These are phyloP conservation scores for Crossaster papposus DNA, from an alignment of 53 echinoderm and acorn worm species.

Conservation along the genomic window DNA sequence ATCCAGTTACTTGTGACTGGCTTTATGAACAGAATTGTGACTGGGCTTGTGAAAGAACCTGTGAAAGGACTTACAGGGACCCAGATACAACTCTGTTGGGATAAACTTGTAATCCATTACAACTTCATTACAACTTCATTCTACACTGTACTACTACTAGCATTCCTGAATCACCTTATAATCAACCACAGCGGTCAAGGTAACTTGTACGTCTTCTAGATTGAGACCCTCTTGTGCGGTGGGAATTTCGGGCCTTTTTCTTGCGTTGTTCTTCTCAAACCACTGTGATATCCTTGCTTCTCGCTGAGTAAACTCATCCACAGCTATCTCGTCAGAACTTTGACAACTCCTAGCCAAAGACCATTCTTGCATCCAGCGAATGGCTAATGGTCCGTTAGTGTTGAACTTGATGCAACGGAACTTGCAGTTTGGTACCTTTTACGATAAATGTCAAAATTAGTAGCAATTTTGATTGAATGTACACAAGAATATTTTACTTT, in stretches of 20 bases:
- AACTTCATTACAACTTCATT: too few species aligned
- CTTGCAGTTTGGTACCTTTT: conserved; percentile 64
- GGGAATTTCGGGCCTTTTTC: not conserved
- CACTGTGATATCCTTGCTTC: conserved; percentile 59
- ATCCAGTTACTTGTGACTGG: too few species aligned
- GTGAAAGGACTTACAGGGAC: too few species aligned
- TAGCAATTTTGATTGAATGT: not conserved
- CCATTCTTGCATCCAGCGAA: conserved; percentile 70
- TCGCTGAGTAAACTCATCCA: conserved; percentile 36
- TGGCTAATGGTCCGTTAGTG: conserved; percentile 34
- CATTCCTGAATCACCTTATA: conserved; percentile 64
- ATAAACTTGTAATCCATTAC: too few species aligned
- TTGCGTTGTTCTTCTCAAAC: conserved; percentile 35
- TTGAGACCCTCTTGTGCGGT: not conserved
- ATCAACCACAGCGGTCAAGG: conserved; percentile 46
- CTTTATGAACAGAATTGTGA: too few species aligned
- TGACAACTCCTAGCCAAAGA: conserved; percentile 50
- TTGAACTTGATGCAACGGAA: conserved; percentile 64
- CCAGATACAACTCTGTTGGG: too few species aligned
- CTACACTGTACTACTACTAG: too few species aligned
- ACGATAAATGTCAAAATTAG: not conserved
- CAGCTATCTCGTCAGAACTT: not conserved
- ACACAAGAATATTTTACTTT: too few species aligned
- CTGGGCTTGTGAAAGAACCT: too few species aligned
- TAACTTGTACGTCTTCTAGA: conserved; percentile 43